Conservation (phyloP, 2,113 vertebrate species). For the Pluvianellus socialis region DNA sequence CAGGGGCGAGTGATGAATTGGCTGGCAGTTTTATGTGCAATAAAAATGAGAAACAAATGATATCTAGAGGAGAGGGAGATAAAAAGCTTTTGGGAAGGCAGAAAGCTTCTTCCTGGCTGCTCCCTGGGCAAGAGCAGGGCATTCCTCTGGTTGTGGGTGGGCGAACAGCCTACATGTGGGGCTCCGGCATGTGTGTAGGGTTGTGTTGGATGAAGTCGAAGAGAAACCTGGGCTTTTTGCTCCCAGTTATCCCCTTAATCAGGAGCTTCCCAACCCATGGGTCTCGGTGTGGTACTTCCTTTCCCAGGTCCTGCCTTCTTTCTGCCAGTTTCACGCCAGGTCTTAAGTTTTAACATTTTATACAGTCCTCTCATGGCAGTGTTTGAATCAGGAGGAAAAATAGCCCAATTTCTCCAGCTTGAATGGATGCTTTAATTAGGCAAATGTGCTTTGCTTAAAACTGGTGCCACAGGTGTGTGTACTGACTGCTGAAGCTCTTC, state of each 20-base stretch:
- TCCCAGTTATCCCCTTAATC: not conserved
- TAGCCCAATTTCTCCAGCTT: not conserved
- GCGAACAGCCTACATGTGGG: fast-evolving
- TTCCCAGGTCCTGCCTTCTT: not conserved
- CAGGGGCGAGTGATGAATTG: not conserved
- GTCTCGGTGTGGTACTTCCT: fast-evolving
- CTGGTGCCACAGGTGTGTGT: not conserved
- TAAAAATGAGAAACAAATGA: not conserved
- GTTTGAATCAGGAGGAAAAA: not conserved
- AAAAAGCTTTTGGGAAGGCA: not conserved
- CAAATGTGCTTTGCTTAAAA: not conserved
- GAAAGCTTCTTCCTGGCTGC: not conserved
- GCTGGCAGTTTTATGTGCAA: not conserved
- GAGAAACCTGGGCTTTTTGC: not conserved
- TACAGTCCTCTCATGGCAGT: fast-evolving
- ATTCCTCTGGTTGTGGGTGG: fast-evolving
- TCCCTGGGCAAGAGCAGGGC: not conserved
- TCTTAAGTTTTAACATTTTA: not conserved
- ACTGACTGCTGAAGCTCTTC: not conserved
- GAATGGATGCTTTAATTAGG: not conserved
- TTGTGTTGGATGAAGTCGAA: not conserved
- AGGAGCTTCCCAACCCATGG: not conserved
- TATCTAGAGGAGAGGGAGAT: not conserved
- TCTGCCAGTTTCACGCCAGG: not conserved
- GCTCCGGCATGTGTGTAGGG: fast-evolving